These are phyloP conservation scores for Styela clava DNA, from an alignment of 23 tunicate genomes.

Conservation along the genomic window DNA sequence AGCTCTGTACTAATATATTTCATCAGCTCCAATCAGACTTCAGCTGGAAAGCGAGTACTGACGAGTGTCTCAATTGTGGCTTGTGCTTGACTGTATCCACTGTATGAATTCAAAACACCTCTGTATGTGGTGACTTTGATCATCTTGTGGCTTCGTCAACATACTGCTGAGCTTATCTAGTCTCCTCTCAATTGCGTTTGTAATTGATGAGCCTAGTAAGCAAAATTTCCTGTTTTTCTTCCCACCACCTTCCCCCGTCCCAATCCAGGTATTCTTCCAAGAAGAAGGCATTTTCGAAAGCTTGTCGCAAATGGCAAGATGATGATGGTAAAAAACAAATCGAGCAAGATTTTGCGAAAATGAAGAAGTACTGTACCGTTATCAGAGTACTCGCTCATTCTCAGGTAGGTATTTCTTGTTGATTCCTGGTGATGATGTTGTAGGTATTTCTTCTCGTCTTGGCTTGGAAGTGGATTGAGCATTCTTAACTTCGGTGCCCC, in stretches of 20 bases:
- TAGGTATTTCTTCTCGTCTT: too few species aligned
- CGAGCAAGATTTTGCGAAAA: conserved; percentile 70
- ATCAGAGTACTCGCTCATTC: conserved; percentile 96
- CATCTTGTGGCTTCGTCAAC: background rate
- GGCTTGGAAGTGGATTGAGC: too few species aligned
- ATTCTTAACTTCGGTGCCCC: too few species aligned
- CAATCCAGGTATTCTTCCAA: conserved; percentile 68
- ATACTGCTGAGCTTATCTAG: conserved; percentile 15
- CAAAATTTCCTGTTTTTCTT: background rate
- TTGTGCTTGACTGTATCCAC: background rate
- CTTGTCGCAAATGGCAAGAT: conserved; percentile 83
- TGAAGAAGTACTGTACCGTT: conserved; percentile 91
- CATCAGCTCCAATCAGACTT: conserved; percentile 3
- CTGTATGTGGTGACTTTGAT: conserved; percentile 15
- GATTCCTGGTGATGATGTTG: too few species aligned
- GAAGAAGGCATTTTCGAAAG: conserved; percentile 99
- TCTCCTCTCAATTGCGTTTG: conserved; percentile 75
- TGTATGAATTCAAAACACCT: background rate
- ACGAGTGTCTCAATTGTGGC: background rate
- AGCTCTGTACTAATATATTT: background rate
- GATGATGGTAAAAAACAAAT: conserved; percentile 87
- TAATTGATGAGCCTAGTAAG: background rate
- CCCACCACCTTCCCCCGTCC: background rate
- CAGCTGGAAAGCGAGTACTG: background rate
- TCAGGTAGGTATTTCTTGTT: conserved; percentile 55